Evolutionary conservation across 2,797 vertebrate genomes (phyloP), one percentile per base, ranked within the genome.

Genomic region (Tadarida brasiliensis): DNA sequence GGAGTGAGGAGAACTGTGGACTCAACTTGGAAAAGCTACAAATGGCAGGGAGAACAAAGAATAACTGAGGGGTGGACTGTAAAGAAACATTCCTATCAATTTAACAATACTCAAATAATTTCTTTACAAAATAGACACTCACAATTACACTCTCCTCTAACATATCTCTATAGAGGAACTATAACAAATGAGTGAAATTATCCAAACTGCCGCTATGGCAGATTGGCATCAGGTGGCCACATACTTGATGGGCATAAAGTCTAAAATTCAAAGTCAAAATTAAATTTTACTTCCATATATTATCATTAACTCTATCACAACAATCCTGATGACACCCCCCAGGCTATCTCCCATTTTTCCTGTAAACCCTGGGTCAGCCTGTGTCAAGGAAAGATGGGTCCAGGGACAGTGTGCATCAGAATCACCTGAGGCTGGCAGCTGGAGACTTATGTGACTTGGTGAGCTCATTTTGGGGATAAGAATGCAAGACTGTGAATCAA

Each of bases 401-500:
- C 68, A 68, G 30, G 35, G 47, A 67, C 15, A 68, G 65, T 22
- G 35, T 24, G 20, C 16, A 74, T 67, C 82, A 86, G 57, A 94
- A 94, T 91, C 49, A 86, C 20, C 73, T 56, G 39, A 78, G 15
- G 11, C 16, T 51, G 87, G 6, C 54, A 88, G 49, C 47, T 39
- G 90, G 26, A 81, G 61, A 16, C 24, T 83, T 90, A 65, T 22
- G 51, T 44, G 84, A 93, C 51, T 49, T 73, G 33, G 68, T 63
- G 35, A 87, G 17, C 57, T 90, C 22, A 82, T 81, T 85, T 84
- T 90, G 86, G 74, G 49, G n/a, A 71, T 93, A 87, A 61, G 19
- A 85, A 86, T 59, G 54, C 12, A 63, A 78, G 35, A 82, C 74
- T 87, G 65, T 61, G n/a, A 77, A 96, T 94, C 63, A 85, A 94